Conservation (phyloP, 2,113 vertebrate genomes). For the Ornithorhynchus anatinus region DNA sequence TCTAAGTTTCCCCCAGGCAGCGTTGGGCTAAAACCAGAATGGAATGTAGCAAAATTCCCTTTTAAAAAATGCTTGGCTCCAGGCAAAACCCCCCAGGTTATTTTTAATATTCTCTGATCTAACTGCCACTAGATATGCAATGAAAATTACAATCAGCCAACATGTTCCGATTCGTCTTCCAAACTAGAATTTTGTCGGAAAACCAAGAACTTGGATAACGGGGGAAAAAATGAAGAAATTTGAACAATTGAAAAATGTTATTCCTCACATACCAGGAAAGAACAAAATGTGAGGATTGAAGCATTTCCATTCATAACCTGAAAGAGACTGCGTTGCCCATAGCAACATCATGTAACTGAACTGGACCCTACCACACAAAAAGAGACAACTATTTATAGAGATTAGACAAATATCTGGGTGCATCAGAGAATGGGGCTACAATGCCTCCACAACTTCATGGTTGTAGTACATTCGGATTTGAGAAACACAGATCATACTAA, state of each 20-base stretch:
- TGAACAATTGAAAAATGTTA: neutral
- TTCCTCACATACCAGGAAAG: neutral
- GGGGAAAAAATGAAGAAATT: neutral
- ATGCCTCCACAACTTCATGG: too few species aligned
- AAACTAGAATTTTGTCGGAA: neutral
- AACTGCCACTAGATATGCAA: too few species aligned
- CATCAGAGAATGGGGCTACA: too few species aligned
- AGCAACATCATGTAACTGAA: neutral
- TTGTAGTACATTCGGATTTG: too few species aligned
- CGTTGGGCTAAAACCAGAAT: too few species aligned
- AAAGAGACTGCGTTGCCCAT: neutral
- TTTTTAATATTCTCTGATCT: too few species aligned
- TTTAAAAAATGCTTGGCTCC: too few species aligned
- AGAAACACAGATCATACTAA: too few species aligned
- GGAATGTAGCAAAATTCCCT: too few species aligned
- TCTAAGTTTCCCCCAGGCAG: too few species aligned
- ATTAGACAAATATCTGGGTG: too few species aligned
- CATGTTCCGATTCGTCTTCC: neutral
- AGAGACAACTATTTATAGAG: neutral
- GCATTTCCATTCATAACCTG: neutral
- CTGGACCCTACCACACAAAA: neutral
- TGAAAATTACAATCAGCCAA: neutral
- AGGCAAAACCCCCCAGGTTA: too few species aligned
- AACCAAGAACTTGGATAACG: neutral
- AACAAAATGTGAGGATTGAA: constrained; percentile 2